Evolutionary conservation across 2,113 vertebrate species (phyloP).

Genomic region (Mormyrus iriodes): DNA sequence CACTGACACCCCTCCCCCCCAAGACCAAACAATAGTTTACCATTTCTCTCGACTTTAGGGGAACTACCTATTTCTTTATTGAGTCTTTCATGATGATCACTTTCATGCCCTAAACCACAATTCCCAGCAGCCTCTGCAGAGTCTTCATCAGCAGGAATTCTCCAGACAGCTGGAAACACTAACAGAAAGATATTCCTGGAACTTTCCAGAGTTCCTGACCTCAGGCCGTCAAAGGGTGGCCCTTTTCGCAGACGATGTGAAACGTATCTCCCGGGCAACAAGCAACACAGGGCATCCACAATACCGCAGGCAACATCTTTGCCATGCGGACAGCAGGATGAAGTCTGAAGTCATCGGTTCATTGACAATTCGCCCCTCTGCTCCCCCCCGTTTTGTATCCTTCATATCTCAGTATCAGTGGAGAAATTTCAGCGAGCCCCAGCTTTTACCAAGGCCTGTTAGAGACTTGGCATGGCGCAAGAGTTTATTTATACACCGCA

Average conservation of each 20-base stretch:
- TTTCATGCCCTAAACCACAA: constrained; percentile 1
- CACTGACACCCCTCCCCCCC: background rate
- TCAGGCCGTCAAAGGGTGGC: background rate
- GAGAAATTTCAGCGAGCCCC: constrained; percentile 49
- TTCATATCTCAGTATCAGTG: constrained; percentile 49
- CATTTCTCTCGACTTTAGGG: background rate
- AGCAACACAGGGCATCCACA: background rate
- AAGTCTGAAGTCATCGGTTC: constrained; percentile 23
- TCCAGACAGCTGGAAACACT: too few species aligned
- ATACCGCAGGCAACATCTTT: background rate
- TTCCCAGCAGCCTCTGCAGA: background rate
- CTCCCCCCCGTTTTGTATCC: constrained; percentile 43
- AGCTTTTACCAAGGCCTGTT: constrained; percentile 52
- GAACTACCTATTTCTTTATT: background rate
- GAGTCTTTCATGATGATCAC: background rate
- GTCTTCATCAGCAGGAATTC: background rate
- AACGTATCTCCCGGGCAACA: background rate
- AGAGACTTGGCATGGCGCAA: constrained; percentile 53
- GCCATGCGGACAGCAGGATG: background rate
- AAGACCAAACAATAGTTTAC: background rate
- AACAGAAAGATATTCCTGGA: background rate
- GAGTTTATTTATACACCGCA: constrained; percentile 67
- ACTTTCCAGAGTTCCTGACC: background rate
- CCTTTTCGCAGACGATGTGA: background rate
- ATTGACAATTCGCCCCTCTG: constrained; percentile 29